Conservation (phyloP, 2,797 vertebrate genomes). For the Syngnathus acus region DNA sequence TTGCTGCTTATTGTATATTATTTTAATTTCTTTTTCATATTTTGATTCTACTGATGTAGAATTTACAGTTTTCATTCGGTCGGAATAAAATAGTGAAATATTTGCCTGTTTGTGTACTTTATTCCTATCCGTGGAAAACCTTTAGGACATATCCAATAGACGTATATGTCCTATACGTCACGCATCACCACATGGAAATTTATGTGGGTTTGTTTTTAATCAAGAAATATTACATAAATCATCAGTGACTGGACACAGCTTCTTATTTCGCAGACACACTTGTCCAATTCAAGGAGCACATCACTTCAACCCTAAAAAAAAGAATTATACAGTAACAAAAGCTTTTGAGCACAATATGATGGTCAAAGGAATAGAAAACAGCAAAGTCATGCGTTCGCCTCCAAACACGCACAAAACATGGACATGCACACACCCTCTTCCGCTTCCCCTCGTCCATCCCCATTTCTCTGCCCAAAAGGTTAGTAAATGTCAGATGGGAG, state of each 20-base stretch:
- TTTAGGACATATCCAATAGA: too few relatives aligned
- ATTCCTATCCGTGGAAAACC: too few relatives aligned
- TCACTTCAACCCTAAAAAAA: slow-evolving; percentile 18
- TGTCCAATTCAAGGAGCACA: slow-evolving; percentile 1
- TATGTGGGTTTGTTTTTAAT: neutral
- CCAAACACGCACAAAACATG: neutral
- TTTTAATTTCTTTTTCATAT: too few relatives aligned
- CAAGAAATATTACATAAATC: neutral
- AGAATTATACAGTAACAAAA: slow-evolving; percentile 41
- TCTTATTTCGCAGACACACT: neutral
- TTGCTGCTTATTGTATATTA: too few relatives aligned
- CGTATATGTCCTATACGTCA: too few relatives aligned
- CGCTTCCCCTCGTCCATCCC: slow-evolving; percentile 33
- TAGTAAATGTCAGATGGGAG: slow-evolving; percentile 80
- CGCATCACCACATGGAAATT: too few relatives aligned
- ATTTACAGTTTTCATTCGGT: too few relatives aligned
- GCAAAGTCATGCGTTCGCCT: slow-evolving; percentile 42
- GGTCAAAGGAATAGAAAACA: slow-evolving; percentile 51
- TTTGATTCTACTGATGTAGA: too few relatives aligned
- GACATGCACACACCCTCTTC: slow-evolving; percentile 1
- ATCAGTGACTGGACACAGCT: neutral
- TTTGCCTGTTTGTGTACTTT: too few relatives aligned
- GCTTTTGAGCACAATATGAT: slow-evolving; percentile 33
- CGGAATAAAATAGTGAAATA: too few relatives aligned
- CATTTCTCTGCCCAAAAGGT: slow-evolving; percentile 74